A percentile compares a stretch with the other conserved stretches of the same genome.
These are phyloP conservation scores for Carollia perspicillata DNA, from an alignment of 2,113 vertebrate genomes.

Conservation along the genomic window DNA sequence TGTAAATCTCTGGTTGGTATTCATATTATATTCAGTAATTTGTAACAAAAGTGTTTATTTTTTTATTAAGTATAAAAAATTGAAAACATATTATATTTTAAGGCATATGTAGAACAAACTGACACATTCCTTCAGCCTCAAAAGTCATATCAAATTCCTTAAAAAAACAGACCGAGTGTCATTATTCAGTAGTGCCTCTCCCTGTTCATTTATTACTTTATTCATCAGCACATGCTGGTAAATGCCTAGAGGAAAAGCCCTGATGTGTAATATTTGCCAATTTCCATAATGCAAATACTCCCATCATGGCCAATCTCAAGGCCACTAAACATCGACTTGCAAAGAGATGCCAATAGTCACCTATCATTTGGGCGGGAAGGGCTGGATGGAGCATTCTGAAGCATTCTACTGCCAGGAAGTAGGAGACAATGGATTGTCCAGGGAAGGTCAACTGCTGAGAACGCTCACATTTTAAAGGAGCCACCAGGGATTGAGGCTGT, in stretches of 20 bases:
- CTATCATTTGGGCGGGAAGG: neutral
- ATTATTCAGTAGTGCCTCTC: neutral
- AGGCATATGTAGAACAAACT: neutral
- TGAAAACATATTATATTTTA: conserved; percentile 27
- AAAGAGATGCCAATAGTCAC: neutral
- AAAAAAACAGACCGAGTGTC: neutral
- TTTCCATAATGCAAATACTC: neutral
- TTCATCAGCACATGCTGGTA: neutral
- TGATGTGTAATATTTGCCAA: neutral
- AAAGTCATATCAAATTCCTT: neutral
- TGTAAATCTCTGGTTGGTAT: neutral
- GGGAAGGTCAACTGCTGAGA: neutral
- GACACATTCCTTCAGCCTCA: neutral
- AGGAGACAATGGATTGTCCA: neutral
- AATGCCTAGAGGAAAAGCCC: neutral
- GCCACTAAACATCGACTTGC: neutral
- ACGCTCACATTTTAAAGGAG: neutral
- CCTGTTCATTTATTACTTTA: neutral
- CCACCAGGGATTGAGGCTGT: neutral
- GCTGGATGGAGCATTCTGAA: neutral
- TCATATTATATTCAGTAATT: neutral
- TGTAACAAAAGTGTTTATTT: neutral
- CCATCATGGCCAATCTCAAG: neutral
- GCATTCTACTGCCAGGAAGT: neutral
- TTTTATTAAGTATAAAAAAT: conserved; percentile 1